These are phyloP conservation scores for Leptopilina syphax DNA, from an alignment of 2,888 invertebrate genomes.

Conservation along the genomic window DNA sequence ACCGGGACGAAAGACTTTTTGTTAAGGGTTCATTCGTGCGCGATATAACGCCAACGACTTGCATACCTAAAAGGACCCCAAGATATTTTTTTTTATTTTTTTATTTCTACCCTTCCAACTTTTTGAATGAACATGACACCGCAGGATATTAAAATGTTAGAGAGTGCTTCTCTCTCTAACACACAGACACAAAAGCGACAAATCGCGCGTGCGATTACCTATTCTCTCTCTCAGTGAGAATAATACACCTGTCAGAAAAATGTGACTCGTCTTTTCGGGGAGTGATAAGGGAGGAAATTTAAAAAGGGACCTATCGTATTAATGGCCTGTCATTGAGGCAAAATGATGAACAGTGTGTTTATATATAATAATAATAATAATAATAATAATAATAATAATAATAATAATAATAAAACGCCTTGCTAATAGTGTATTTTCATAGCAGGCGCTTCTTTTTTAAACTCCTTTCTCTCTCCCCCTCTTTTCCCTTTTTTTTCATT, in stretches of 20 bases:
- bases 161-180: constrained; percentile 48
- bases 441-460: constrained; percentile 20
- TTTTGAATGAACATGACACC: constrained; percentile 66
- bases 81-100: constrained; percentile 28
- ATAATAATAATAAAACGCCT: constrained; percentile 2
- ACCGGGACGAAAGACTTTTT: constrained; percentile 41
- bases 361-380: background rate
- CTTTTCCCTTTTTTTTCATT: background rate
- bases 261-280: constrained; percentile 39
- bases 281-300: constrained; percentile 15
- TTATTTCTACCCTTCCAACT: constrained; percentile 47
- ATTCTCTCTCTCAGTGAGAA: constrained; percentile 42
- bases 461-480: constrained; percentile 2
- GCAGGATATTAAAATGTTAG: constrained; percentile 70
- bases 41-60: constrained; percentile 62
- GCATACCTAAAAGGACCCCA: constrained; percentile 58
- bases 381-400: background rate
- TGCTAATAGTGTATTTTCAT: constrained; percentile 30
- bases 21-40: constrained; percentile 64
- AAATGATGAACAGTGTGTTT: constrained; percentile 27
- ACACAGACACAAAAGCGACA: background rate
- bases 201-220: constrained; percentile 26
- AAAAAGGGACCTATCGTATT: constrained; percentile 48
- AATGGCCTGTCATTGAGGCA: constrained; percentile 53
- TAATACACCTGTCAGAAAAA: constrained; percentile 56